Conservation (phyloP, 2,797 vertebrate species). For the Streptopelia turtur region DNA sequence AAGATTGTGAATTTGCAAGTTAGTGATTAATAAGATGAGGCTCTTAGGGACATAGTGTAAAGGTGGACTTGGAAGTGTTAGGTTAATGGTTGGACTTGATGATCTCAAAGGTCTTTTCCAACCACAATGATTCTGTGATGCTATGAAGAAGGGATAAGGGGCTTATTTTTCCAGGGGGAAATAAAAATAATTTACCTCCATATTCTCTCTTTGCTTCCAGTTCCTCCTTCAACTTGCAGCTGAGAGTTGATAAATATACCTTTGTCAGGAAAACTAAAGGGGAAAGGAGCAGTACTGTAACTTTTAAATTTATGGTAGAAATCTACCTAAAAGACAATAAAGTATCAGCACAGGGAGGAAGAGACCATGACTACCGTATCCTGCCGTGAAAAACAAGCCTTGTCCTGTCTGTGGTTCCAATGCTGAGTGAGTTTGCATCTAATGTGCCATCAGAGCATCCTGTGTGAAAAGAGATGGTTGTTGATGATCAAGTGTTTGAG, state of each 20-base stretch:
- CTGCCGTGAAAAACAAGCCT: neutral
- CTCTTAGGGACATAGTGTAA: no score
- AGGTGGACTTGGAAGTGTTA: no score
- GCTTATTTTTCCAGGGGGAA: neutral
- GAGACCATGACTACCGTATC: neutral
- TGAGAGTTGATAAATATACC: neutral
- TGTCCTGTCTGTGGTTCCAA: neutral
- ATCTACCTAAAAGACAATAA: neutral
- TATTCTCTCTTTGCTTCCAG: neutral
- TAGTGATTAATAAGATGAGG: no score
- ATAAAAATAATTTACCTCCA: neutral
- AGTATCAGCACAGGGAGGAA: neutral
- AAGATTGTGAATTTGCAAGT: neutral
- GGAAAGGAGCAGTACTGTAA: neutral
- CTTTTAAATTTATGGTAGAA: slow-evolving; percentile 3
- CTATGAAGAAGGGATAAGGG: neutral
- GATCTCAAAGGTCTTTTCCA: no score
- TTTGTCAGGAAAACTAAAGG: neutral
- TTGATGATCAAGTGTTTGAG: neutral
- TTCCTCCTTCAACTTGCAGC: neutral
- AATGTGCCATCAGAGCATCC: neutral
- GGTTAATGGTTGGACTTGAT: no score
- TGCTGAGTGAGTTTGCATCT: slow-evolving; percentile 6
- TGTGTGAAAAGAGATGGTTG: neutral
- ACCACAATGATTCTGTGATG: no score